Evolutionary conservation across 2,888 invertebrate species (phyloP), one percentile per base, ranked within the genome.

Genomic region (Mimas tiliae): DNA sequence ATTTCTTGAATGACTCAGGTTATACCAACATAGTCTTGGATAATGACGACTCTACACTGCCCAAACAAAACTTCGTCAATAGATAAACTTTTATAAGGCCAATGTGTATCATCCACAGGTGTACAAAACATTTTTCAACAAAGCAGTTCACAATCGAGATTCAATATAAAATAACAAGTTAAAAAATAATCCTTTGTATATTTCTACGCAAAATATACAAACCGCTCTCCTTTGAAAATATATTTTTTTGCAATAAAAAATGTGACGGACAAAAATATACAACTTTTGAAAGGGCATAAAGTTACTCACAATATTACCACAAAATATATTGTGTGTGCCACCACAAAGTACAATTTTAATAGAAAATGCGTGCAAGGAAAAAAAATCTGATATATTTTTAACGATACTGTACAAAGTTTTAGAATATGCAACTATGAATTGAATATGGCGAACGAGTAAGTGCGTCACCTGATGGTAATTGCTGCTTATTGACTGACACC

Each of bases 401-500:
- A 9, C 21, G 9, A 21, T 19, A 38, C 34, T 11, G 42, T 11
- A 11, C 52, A 27, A 55, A n/a, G 8, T 55, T 55, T 42, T 58
- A 19, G 38, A 42, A 53, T 53, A 33, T 58, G 38, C 12, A 42
- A 42, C 58, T 58, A 42, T 58, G 42, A 58, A 58, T 42, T 11
- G 11, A 55, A 11, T 42, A 9, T 42, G 27, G 27, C 27, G 27
- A 27, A 3, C 27, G 27, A 3, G 27, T 27, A 27, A 27, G 27
- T 4, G 27, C 4, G 27, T 27, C 27, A 27, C 27, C 27, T 27
- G 27, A 27, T 27, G 27, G 27, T 1, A 27, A 4, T n/a, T 27
- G 27, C 1, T 27, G 27, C 27, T n/a, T n/a, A 27, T 4, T 4
- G 27, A 3, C 27, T 27, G 27, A 27, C 27, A 27, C 27, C 27